Evolutionary conservation across 2,888 invertebrate species (phyloP), one percentile per base, ranked within the genome.

Genomic region (Pachliopta kotzebuea): DNA sequence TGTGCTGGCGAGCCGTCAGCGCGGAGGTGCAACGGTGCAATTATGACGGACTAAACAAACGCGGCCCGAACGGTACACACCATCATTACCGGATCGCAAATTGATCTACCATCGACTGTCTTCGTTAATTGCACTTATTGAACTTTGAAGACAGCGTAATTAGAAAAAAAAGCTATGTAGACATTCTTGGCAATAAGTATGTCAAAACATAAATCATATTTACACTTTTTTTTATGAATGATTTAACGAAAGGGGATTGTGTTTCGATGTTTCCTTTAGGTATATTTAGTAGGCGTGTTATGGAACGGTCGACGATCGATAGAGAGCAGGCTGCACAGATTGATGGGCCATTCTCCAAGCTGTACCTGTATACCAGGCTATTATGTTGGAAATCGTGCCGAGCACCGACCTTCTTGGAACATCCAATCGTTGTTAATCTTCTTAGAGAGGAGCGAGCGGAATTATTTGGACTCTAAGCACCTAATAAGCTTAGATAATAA

Each of bases 381-480:
- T 85, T 86, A 85, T 83, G 76, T 80, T 71, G 74, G 75, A 75
- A 79, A 81, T 75, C 78, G 79, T 77, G 70, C 72, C 76, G 79
- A 63, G 59, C 76, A 75, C 77, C 79, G 79, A 83, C 84, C 85
- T 88, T 85, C 85, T 84, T 73, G 77, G 85, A 85, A 89, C 86
- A 85, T 89, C 88, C 90, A 91, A 90, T 91, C 90, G 84, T 80
- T 87, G 79, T 84, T 91, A 90, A 91, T 90, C 90, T 89, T 86
- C 90, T 90, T 89, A 90, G 81, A 78, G 81, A 76, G 80, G 77
- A 83, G 78, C 82, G 78, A 78, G 73, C 79, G 82, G 84, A 89
- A 88, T 90, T 88, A 90, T 90, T 88, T 85, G 81, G 82, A 81
- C 76, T 84, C 83, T 80, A 83, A 85, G 83, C 81, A 84, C 77